phyloP scores from a whole-genome alignment of 2,113 vertebrate species.

The Ammospiza nelsoni region DNA sequence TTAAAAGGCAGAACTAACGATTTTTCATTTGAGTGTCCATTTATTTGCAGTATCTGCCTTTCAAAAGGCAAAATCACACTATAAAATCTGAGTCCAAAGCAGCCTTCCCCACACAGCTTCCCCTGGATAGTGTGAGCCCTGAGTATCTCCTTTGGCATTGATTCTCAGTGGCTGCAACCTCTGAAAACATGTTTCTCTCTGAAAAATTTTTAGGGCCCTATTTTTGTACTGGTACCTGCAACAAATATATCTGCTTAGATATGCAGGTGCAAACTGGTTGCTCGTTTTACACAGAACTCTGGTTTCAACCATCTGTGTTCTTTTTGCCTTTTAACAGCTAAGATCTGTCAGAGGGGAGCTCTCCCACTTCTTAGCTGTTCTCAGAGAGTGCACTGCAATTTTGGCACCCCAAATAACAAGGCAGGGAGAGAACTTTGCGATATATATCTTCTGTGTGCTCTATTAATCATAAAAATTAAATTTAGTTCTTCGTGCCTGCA shows the following conservation, averaged over 20 bases:
- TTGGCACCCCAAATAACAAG: not conserved
- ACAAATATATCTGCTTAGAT: not conserved
- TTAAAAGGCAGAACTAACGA: not conserved
- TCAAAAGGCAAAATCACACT: not conserved
- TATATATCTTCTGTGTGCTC: not conserved
- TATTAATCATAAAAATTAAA: not conserved
- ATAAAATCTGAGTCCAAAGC: not conserved
- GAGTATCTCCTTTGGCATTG: not conserved
- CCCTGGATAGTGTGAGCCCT: not conserved
- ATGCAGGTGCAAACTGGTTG: not conserved
- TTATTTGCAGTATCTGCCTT: not conserved
- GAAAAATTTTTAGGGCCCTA: not conserved
- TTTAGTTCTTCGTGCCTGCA: not conserved
- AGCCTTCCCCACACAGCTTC: not conserved
- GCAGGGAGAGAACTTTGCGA: not conserved
- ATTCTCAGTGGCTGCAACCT: not conserved
- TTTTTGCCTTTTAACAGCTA: constrained; percentile 7
- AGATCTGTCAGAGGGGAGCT: not conserved
- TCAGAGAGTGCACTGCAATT: not conserved
- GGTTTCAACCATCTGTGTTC: not conserved
- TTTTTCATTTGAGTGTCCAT: not conserved
- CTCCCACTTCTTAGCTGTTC: not conserved
- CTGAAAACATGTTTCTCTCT: not conserved
- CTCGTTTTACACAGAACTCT: not conserved
- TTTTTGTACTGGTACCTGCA: not conserved